Percentiles rank a stretch among this genome's conserved stretches.
phyloP scores from a whole-genome alignment of 2,113 vertebrate genomes.

The Catharus bicknelli region DNA sequence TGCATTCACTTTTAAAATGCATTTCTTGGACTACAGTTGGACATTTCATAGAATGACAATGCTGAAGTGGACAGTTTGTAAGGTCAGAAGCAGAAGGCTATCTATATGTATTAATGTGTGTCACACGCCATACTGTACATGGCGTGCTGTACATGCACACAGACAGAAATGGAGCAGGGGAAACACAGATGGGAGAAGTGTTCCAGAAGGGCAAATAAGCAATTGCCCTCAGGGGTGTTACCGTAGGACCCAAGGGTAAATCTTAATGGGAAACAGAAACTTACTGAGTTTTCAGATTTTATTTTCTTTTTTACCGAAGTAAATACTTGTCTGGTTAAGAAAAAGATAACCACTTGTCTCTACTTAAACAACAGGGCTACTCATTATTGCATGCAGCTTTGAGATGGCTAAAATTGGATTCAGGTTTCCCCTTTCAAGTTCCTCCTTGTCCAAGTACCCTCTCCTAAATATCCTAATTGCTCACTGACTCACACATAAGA shows the following conservation, averaged over 20 bases:
- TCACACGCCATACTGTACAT: neutral
- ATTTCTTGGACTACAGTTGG: conserved; percentile 58
- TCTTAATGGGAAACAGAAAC: neutral
- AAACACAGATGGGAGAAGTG: neutral
- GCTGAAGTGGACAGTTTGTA: conserved; percentile 69
- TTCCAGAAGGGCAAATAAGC: neutral
- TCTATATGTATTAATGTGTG: conserved; percentile 43
- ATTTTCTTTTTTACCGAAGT: neutral
- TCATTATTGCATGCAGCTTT: neutral
- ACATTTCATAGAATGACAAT: conserved; percentile 58
- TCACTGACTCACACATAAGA: neutral
- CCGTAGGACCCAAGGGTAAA: neutral
- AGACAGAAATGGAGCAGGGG: neutral
- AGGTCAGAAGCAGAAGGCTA: conserved; percentile 62
- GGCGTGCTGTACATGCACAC: neutral
- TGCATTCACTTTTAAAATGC: conserved; percentile 68
- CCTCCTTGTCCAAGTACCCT: neutral
- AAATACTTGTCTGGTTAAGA: neutral
- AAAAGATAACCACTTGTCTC: neutral
- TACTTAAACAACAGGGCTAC: neutral
- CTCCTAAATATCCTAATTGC: neutral
- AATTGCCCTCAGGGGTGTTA: neutral
- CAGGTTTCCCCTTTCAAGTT: neutral
- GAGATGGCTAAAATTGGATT: neutral
- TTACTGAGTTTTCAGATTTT: neutral